A percentile compares a stretch with the other conserved stretches of the same genome.
Evolutionary conservation across 2,888 invertebrate species (phyloP).

Genomic region (Tuberolachnus salignus): DNA sequence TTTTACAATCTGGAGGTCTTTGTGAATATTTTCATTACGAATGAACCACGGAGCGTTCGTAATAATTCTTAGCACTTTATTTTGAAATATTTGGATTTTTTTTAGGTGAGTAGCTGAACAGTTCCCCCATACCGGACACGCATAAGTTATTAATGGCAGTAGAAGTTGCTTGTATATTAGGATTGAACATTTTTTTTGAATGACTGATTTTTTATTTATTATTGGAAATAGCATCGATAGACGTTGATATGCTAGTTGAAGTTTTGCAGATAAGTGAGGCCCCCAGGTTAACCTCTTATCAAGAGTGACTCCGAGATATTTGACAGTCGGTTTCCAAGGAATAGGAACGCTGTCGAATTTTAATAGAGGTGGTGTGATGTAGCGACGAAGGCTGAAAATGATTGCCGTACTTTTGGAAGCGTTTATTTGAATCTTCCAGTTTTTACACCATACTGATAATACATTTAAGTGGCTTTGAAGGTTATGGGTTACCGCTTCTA

Average conservation of each 20-base stretch:
- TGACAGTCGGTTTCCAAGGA: too few relatives aligned
- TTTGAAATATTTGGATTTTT: slow-evolving; percentile 6
- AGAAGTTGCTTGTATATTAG: not conserved
- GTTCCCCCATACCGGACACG: not conserved
- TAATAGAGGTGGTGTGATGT: not conserved
- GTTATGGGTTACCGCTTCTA: not conserved
- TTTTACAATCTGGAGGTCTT: not conserved
- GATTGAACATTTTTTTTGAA: slow-evolving; percentile 7
- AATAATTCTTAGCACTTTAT: not conserved
- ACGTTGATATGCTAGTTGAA: not conserved
- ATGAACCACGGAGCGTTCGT: slow-evolving; percentile 1
- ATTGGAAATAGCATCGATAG: not conserved
- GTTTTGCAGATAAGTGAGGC: too few relatives aligned
- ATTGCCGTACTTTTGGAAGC: not conserved
- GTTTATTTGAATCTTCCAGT: not conserved
- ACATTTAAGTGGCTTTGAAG: not conserved
- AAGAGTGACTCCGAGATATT: too few relatives aligned
- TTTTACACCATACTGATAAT: not conserved
- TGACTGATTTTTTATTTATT: not conserved
- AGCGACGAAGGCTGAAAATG: not conserved
- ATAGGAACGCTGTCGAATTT: not conserved
- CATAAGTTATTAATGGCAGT: not conserved
- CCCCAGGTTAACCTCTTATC: too few relatives aligned
- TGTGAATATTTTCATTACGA: not conserved
- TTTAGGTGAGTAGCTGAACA: not conserved